These are phyloP conservation scores for Peucedramus taeniatus DNA, from an alignment of 2,113 vertebrate species.

Conservation along the genomic window DNA sequence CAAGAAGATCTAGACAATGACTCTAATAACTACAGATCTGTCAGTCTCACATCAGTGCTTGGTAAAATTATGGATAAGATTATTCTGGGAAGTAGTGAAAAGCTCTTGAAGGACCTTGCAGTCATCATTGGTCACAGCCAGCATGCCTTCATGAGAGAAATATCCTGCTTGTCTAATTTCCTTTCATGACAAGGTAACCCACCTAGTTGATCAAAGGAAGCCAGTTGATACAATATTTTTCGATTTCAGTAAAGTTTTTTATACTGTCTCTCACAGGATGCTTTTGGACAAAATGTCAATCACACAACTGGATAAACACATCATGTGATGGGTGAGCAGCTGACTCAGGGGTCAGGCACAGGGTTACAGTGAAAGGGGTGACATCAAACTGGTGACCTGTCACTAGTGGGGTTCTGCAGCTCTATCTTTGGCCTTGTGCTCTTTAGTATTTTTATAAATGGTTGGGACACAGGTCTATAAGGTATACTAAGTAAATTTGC, in stretches of 20 bases:
- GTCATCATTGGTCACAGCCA: not conserved
- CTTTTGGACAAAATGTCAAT: not conserved
- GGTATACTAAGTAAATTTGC: not conserved
- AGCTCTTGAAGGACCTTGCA: not conserved
- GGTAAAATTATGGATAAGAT: not conserved
- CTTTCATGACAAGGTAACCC: not conserved
- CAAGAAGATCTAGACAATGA: not conserved
- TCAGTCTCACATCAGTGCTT: not conserved
- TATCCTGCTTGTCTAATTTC: not conserved
- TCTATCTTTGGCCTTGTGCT: fast-evolving
- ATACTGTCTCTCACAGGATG: not conserved
- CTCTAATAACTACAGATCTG: not conserved
- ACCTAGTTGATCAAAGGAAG: not conserved
- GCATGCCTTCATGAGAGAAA: not conserved
- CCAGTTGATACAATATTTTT: not conserved
- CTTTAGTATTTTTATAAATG: not conserved
- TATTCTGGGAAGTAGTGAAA: not conserved
- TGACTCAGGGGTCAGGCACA: not conserved
- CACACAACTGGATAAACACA: not conserved
- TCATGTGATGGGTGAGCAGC: not conserved
- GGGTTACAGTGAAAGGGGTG: not conserved
- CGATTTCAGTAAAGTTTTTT: not conserved
- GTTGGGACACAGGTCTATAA: not conserved
- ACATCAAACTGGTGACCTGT: not conserved
- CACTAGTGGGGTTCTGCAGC: not conserved